Evolutionary conservation across 1,140 invertebrate species (phyloP).

Genomic region (Heliconius nattereri): DNA sequence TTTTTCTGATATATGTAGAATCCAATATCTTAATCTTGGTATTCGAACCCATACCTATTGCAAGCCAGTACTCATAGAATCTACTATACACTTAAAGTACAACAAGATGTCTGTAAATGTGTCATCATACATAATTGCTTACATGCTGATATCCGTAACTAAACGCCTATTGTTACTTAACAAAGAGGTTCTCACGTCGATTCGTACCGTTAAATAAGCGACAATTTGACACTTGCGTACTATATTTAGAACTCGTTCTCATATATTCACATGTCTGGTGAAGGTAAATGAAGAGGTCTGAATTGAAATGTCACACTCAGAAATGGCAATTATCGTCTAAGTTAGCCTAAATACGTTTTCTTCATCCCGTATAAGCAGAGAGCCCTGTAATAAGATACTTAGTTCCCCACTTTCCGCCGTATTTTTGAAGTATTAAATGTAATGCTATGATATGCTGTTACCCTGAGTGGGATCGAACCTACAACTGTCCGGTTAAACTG

Average conservation of each 20-base stretch:
- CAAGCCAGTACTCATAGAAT: background rate
- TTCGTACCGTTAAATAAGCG: conserved; percentile 8
- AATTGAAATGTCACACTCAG: background rate
- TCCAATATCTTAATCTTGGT: too few relatives aligned
- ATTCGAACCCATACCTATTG: background rate
- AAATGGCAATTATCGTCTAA: background rate
- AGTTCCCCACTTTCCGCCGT: too few relatives aligned
- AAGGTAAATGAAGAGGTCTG: background rate
- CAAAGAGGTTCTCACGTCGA: conserved; percentile 2
- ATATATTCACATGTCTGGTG: background rate
- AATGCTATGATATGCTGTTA: too few relatives aligned
- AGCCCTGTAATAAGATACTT: background rate
- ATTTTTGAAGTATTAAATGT: too few relatives aligned
- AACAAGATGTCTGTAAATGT: background rate
- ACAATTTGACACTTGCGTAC: background rate
- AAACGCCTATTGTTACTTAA: background rate
- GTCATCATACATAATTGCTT: conserved; percentile 8
- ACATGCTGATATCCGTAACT: background rate
- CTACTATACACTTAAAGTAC: background rate
- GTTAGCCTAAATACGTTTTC: background rate
- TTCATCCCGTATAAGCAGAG: background rate
- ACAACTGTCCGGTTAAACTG: too few relatives aligned
- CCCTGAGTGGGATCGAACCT: too few relatives aligned
- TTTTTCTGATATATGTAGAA: too few relatives aligned
- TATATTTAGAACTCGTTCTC: background rate